Evolutionary conservation across 1,140 invertebrate species (phyloP).

Genomic region (Arctopsyche grandis): DNA sequence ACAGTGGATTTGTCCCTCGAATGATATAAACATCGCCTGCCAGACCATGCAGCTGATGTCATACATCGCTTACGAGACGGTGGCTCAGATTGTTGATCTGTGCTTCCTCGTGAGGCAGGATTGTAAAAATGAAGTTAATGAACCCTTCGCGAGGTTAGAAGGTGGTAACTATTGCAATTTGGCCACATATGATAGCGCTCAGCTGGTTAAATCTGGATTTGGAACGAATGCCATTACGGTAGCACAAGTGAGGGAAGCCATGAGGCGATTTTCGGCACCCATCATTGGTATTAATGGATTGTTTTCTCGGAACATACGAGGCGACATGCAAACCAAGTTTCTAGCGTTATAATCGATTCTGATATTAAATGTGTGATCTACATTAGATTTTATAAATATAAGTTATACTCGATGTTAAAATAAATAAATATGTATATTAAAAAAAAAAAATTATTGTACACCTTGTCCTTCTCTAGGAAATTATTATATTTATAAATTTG

Average conservation of each 20-base stretch:
- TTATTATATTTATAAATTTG: no score
- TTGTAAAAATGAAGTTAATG: constrained; percentile 63
- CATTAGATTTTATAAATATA: neutral
- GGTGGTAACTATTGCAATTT: constrained; percentile 62
- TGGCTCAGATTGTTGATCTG: constrained; percentile 74
- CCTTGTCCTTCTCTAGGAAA: no score
- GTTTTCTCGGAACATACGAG: constrained; percentile 50
- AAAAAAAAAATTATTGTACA: neutral
- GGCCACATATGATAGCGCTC: constrained; percentile 56
- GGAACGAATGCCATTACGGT: constrained; percentile 47
- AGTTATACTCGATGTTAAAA: neutral
- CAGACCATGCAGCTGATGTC: constrained; percentile 68
- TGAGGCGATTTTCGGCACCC: constrained; percentile 50
- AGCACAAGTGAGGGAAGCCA: constrained; percentile 52
- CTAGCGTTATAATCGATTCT: constrained; percentile 46
- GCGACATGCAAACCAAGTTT: constrained; percentile 48
- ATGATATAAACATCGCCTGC: constrained; percentile 65
- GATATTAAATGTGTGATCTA: no score
- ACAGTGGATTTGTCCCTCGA: constrained; percentile 66
- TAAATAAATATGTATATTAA: neutral
- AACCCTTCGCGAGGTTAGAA: constrained; percentile 64
- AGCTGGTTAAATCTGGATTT: constrained; percentile 44
- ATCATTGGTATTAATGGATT: constrained; percentile 47
- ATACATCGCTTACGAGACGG: constrained; percentile 75
- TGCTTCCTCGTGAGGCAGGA: constrained; percentile 72